Evolutionary conservation across 2,797 vertebrate species (phyloP).

Genomic region (Smutsia gigantea): DNA sequence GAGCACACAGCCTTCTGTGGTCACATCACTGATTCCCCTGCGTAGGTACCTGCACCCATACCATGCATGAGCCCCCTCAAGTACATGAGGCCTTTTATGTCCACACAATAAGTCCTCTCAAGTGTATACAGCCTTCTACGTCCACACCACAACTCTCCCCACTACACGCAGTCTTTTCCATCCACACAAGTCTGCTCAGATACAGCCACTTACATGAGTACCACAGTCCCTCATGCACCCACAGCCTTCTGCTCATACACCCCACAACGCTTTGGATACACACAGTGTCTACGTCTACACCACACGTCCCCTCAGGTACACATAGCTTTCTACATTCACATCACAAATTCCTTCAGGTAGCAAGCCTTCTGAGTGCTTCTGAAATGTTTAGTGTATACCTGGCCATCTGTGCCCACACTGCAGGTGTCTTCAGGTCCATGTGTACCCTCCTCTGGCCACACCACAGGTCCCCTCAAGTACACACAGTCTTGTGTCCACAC

Average conservation of each 20-base stretch:
- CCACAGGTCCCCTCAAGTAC: neutral
- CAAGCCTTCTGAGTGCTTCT: too few relatives aligned
- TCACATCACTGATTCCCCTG: neutral
- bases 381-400: too few relatives aligned
- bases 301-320: neutral
- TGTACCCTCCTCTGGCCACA: neutral
- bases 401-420: too few relatives aligned
- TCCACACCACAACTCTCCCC: neutral
- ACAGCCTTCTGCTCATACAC: neutral
- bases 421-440: too few relatives aligned
- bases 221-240: too few relatives aligned
- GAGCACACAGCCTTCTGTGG: neutral
- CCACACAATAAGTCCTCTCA: too few relatives aligned
- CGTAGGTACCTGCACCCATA: too few relatives aligned
- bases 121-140: neutral
- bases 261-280: neutral
- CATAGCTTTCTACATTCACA: neutral
- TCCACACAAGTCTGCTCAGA: neutral
- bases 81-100: neutral
- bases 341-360: neutral
- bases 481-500: neutral
- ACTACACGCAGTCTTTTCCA: neutral
- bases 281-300: neutral
- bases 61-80: neutral
- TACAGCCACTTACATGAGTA: neutral